Base-by-base conservation (phyloP, 2,888 invertebrate genomes). In the Pristionchus maxplancki region DNA sequence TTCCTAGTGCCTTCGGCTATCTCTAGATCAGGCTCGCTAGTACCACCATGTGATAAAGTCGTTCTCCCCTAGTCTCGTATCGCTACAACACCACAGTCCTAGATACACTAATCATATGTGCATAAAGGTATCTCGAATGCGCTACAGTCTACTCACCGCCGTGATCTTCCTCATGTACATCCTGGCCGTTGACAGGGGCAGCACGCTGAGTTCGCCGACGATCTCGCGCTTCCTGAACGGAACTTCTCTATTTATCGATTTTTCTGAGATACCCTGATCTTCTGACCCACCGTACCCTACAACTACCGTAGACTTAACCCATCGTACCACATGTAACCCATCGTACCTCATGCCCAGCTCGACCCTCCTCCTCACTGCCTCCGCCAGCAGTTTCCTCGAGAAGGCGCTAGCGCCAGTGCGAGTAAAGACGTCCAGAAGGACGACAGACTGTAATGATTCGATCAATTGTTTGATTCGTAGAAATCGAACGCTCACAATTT, bases 161-260 rank as follows among this genome's bases (percentile, higher is more conserved):
- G 8, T 34, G 34, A 74, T 74, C 74, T 74, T 74, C 74, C 74
- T 74, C 74, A 74, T 74, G 40, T 74, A 74, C 74, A 40, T 74
- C 9, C 40, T 37, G 1, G 40, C 40, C 0, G 24, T 9, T 9
- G 74, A 40, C 4, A 74, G 74, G 2, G 74, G 74, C 20, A 74
- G 74, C 20, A 74, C 40, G 74, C 74, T 24, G 40, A 74, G 74
- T 4, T 74, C 40, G 20, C n/a, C 40, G 37, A 15, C 24, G 74
- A 74, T 74, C 24, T 74, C 74, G 40, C 74, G 74, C 31, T 44
- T 74, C 40, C 74, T 74, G 37, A 17, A 74, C 40, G 24, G 58
- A 13, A 20, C 17, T 58, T 24, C 17, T 17, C n/a, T n/a, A n/a
- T n/a, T n/a, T n/a, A n/a, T n/a, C n/a, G n/a, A n/a, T n/a, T n/a